These are phyloP conservation scores for Sminthopsis crassicaudata DNA, from an alignment of 2,113 vertebrate species.

Conservation along the genomic window DNA sequence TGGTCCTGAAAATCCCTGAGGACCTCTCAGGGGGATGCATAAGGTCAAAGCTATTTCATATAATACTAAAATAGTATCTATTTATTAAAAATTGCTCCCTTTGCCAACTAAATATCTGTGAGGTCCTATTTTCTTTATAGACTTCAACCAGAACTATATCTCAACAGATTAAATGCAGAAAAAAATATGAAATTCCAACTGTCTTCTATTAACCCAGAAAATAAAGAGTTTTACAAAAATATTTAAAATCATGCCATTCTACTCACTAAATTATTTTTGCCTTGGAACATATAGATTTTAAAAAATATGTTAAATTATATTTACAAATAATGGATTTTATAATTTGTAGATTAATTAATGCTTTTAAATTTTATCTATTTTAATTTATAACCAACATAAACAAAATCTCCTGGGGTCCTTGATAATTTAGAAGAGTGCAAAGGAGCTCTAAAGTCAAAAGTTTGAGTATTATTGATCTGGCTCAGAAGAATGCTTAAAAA, in stretches of 20 bases:
- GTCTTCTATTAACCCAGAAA: not conserved
- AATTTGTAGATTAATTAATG: not conserved
- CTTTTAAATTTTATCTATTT: not conserved
- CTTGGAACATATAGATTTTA: not conserved
- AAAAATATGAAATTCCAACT: not conserved
- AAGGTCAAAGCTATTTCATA: not conserved
- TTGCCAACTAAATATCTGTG: not conserved
- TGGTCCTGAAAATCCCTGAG: not conserved
- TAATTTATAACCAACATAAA: not conserved
- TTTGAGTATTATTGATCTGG: not conserved
- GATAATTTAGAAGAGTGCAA: not conserved
- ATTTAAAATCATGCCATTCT: not conserved
- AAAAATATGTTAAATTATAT: not conserved
- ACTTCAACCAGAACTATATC: not conserved
- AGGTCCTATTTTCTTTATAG: not conserved
- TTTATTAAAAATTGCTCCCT: not conserved
- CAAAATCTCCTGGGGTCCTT: not conserved
- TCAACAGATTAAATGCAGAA: not conserved
- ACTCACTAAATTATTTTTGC: not conserved
- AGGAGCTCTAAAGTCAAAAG: not conserved
- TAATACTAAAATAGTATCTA: not conserved
- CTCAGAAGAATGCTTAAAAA: not conserved
- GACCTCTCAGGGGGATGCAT: not conserved
- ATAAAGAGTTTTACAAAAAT: not conserved
- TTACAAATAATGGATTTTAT: not conserved